Conservation (phyloP, 2,888 invertebrate species). For the Pseudanteris insignis region DNA sequence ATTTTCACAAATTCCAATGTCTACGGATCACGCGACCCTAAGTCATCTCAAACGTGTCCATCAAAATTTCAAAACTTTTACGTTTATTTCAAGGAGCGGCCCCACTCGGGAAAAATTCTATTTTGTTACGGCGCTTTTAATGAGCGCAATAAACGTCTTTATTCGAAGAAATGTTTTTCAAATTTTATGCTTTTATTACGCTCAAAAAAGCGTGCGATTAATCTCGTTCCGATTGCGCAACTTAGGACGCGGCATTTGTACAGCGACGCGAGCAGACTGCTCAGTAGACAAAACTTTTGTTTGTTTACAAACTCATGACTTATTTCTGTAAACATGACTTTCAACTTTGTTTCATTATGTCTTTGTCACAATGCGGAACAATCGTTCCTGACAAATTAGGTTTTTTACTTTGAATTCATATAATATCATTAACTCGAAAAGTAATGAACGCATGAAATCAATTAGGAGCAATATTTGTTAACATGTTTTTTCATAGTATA, state of each 20-base stretch:
- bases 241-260: neutral
- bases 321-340: no score
- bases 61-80: slow-evolving; percentile 22
- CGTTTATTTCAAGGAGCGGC: slow-evolving; percentile 8
- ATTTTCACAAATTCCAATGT: slow-evolving; percentile 43
- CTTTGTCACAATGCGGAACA: no score
- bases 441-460: no score
- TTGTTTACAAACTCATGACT: no score
- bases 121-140: slow-evolving; percentile 32
- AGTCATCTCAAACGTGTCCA: slow-evolving; percentile 32
- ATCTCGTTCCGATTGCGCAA: slow-evolving; percentile 25
- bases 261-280: no score
- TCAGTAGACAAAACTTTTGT: no score
- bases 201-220: slow-evolving; percentile 13
- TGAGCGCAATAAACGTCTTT: slow-evolving; percentile 30
- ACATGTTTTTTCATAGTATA: no score
- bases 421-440: no score
- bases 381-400: no score
- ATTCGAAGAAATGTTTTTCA: slow-evolving; percentile 25
- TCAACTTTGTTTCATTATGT: no score
- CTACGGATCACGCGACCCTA: slow-evolving; percentile 28
- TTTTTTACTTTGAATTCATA: no score
- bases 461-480: no score
- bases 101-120: neutral
- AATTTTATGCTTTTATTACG: slow-evolving; percentile 36